Base-by-base conservation (phyloP, 1,140 invertebrate genomes). In the Onthophagus taurus region DNA sequence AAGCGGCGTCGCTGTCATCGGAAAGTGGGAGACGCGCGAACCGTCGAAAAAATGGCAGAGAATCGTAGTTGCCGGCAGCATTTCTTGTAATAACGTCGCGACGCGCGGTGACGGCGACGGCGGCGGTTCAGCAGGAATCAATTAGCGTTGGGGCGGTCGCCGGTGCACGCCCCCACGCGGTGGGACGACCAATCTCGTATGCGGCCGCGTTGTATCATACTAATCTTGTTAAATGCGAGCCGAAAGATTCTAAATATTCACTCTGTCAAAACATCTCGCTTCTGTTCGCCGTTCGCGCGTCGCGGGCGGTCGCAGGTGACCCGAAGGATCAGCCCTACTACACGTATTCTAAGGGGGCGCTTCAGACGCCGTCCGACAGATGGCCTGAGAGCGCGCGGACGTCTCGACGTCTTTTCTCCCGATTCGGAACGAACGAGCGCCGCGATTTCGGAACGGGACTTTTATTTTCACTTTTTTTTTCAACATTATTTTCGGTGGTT, bases 241-340 rank as follows among this genome's bases (percentile, higher is more conserved):
- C 53, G 54, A 57, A 56, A 48, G 56, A 59, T 57, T 53, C 59
- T 57, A 59, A 61, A 60, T 63, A 61, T 61, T 61, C 60, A 57
- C 55, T 60, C 60, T 63, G 60, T 63, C 59, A 63, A 63, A 63
- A 61, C 58, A 57, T 51, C 51, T 57, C 50, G 57, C 53, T 57
- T 54, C 57, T 57, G 58, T 49, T 44, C n/a, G n/a, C n/a, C n/a
- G n/a, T n/a, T n/a, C n/a, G n/a, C n/a, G n/a, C n/a, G 44, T 46
- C 18, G 29, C 36, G 34, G 34, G 2, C 6, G 13, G 43, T 13
- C 34, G 34, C 37, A 11, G 23, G 26, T 35, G 34, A 23, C 34
- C 13, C 14, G n/a, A n/a, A n/a, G n/a, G n/a, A n/a, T n/a, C n/a
- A n/a, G n/a, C n/a, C n/a, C n/a, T n/a, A n/a, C n/a, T n/a, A n/a